phyloP scores from a whole-genome alignment of 2,113 vertebrate species.

The Notechis scutatus region DNA sequence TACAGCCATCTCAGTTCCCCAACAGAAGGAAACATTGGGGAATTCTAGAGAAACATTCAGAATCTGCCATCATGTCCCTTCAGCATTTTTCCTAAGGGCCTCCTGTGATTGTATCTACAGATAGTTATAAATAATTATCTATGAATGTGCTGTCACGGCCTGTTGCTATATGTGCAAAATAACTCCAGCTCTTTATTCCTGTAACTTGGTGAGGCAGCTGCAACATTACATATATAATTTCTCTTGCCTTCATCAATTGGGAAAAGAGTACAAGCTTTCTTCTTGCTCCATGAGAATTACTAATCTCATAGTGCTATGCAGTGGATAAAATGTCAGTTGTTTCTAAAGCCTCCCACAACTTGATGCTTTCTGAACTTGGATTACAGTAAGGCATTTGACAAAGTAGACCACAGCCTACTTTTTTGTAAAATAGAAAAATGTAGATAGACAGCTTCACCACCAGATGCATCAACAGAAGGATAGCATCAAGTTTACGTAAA shows the following conservation, averaged over 20 bases:
- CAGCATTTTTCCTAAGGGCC: not conserved
- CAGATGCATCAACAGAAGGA: not conserved
- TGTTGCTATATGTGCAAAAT: not conserved
- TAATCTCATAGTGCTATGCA: not conserved
- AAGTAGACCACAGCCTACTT: not conserved
- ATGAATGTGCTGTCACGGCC: not conserved
- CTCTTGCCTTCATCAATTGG: not conserved
- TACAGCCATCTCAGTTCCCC: not conserved
- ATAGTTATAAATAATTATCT: not conserved
- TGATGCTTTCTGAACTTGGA: not conserved
- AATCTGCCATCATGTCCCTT: not conserved
- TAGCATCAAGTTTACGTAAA: not conserved
- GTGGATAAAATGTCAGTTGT: not conserved
- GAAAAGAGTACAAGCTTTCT: not conserved
- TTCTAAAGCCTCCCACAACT: not conserved
- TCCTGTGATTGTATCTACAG: not conserved
- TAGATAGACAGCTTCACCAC: not conserved
- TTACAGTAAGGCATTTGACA: not conserved
- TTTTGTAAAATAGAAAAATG: not conserved
- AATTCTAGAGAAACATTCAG: not conserved
- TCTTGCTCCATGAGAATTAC: not conserved
- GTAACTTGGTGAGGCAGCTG: not conserved
- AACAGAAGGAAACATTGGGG: not conserved
- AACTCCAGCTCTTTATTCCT: not conserved
- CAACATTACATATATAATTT: not conserved